These are phyloP conservation scores for Toxotes lorentzi DNA, from an alignment of 2,797 vertebrate genomes.

Conservation along the genomic window DNA sequence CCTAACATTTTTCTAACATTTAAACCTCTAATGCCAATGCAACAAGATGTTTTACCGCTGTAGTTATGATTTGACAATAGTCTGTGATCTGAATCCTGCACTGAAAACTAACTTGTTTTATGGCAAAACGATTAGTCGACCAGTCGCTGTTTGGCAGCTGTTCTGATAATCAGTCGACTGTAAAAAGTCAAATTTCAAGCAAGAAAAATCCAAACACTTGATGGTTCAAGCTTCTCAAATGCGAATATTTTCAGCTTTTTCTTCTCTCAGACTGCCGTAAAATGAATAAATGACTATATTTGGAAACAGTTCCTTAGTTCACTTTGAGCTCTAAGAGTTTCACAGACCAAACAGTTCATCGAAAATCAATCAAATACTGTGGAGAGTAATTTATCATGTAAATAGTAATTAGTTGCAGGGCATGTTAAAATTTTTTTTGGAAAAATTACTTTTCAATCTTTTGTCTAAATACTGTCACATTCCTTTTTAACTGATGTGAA, in stretches of 20 bases:
- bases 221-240: neutral
- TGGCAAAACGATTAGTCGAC: neutral
- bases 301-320: neutral
- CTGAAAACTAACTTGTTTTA: no score
- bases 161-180: neutral
- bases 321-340: neutral
- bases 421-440: no score
- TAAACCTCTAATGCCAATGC: no score
- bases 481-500: conserved; percentile 31
- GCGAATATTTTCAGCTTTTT: neutral
- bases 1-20: neutral
- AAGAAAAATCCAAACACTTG: neutral
- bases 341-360: no score
- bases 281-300: neutral
- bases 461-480: neutral
- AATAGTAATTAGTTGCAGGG: no score
- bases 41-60: neutral
- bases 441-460: neutral
- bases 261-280: no score
- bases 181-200: neutral
- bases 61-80: neutral
- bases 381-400: neutral
- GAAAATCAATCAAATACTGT: neutral
- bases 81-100: neutral
- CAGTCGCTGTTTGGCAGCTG: no score